Base-by-base conservation (phyloP, 2,888 invertebrate species). In the Macaria notata region DNA sequence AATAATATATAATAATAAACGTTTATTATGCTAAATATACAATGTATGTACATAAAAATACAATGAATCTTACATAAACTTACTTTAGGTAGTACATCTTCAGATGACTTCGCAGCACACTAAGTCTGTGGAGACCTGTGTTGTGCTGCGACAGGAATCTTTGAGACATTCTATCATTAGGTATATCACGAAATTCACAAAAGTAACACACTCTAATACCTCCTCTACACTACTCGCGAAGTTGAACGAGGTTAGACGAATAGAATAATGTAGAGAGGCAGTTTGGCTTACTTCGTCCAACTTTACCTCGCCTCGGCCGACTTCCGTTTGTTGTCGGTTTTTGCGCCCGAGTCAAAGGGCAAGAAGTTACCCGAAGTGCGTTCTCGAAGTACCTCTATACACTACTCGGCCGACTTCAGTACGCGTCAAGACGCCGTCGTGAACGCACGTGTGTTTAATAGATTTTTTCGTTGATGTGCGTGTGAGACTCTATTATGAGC, bases 291-390 rank as follows among this genome's bases (percentile, higher is more conserved):
- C 33, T 36, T 36, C 38, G 47, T 48, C n/a, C 36, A 48, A 48
- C 47, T 19, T 48, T 19, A 19, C 9, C 38, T 48, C 49, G 49
- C 42, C 41, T 41, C 49, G 31, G 43, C 30, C 41, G 41, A 48
- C 33, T 52, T 19, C 39, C 36, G 39, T 38, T 53, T 29, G 45
- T 46, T 41, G 30, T 46, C 36, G 31, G 36, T 51, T 44, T 51
- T 44, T 51, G 38, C 36, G 31, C 46, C 47, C 47, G 47, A 47
- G 47, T 33, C 47, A 47, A 38, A 47, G 47, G 36, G 36, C 47
- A 6, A 36, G 46, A 46, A 46, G 46, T 46, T 31, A 8, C 46
- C 29, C 47, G 47, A 47, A 47, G 47, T 47, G n/a, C 47, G 38
- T 31, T 31, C 46, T 31, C 46, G 31, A 46, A 46, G 46, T 30